phyloP scores from a whole-genome alignment of 2,888 invertebrate genomes.

The Alloplasta piceator region DNA sequence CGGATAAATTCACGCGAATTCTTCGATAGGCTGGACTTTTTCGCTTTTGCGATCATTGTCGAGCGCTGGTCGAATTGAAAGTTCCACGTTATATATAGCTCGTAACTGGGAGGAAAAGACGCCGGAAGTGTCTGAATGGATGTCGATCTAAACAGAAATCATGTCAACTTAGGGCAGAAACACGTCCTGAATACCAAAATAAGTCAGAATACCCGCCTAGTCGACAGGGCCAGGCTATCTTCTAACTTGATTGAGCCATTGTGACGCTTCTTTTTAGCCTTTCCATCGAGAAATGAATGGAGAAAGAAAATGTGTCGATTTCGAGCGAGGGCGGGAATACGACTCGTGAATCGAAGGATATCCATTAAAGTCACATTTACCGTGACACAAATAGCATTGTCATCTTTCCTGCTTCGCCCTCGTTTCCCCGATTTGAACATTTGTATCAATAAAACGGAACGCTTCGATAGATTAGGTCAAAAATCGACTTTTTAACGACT shows the following conservation, averaged over 20 bases:
- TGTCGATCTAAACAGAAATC: constrained; percentile 80
- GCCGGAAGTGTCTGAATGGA: constrained; percentile 73
- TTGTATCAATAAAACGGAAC: not conserved
- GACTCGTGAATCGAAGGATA: constrained; percentile 35
- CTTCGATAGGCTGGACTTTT: constrained; percentile 36
- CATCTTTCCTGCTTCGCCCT: constrained; percentile 12
- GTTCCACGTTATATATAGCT: constrained; percentile 23
- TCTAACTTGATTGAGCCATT: constrained; percentile 81
- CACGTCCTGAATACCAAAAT: constrained; percentile 77
- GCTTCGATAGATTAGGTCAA: not conserved
- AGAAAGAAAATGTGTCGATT: constrained; percentile 25
- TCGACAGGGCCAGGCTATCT: constrained; percentile 69
- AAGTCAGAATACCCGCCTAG: constrained; percentile 65
- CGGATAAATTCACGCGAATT: constrained; percentile 35
- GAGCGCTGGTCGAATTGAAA: constrained; percentile 1
- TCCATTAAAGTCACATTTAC: constrained; percentile 34
- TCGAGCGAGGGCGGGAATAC: constrained; percentile 19
- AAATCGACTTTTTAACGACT: not conserved
- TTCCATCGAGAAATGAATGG: constrained; percentile 19
- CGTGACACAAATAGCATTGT: constrained; percentile 20
- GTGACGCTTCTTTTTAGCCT: constrained; percentile 73
- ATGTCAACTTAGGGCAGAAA: constrained; percentile 75
- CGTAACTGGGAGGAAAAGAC: constrained; percentile 38
- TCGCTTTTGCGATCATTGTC: constrained; percentile 8
- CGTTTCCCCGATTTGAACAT: not conserved